Evolutionary conservation across 2,797 vertebrate species (phyloP), one percentile per base, ranked within the genome.

Genomic region (Amphiprion clarkii): DNA sequence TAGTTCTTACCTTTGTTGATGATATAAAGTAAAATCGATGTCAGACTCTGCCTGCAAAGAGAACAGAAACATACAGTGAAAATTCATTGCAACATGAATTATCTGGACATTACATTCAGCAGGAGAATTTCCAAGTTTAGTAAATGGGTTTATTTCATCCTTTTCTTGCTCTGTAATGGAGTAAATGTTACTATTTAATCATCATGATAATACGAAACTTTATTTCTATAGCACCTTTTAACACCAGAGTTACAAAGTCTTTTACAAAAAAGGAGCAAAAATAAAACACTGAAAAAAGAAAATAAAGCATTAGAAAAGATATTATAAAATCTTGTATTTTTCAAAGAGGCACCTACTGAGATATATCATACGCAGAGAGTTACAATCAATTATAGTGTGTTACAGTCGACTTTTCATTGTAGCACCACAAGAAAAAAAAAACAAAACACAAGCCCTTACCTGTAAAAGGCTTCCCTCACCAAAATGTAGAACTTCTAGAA

Each of bases 401-500:
- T 36, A 36, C 1, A 36, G 8, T 39, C 7, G 3, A 19, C 4
- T 29, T 60, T 36, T 11, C 39, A 33, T 40, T 6, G 19, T 1
- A 56, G 25, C 2, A 58, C 48, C 7, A 13, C 0, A 33, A 4
- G 19, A 12, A 1, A 7, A 44, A n/a, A n/a, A 44, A 13, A 14
- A 12, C 2, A 16, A 56, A 54, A 6, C 7, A 33, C 31, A 27
- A 9, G 9, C 2, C 2, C 84, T 90, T 95, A 99, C 98, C 97
- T 98, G 97, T 88, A 99, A 95, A 83, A 99, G 94, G 82, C 96
- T 95, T 93, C 96, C 97, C 84, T 99, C 97, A 76, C 97, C 97
- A 94, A 99, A 99, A 92, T 97, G 97, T 53, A 99, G 95, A 85
- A 98, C 97, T 94, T 99, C 97, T 96, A 99, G 96, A 88, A 99